Evolutionary conservation across 2,888 invertebrate species (phyloP).

Genomic region (Eupithecia subfuscata): DNA sequence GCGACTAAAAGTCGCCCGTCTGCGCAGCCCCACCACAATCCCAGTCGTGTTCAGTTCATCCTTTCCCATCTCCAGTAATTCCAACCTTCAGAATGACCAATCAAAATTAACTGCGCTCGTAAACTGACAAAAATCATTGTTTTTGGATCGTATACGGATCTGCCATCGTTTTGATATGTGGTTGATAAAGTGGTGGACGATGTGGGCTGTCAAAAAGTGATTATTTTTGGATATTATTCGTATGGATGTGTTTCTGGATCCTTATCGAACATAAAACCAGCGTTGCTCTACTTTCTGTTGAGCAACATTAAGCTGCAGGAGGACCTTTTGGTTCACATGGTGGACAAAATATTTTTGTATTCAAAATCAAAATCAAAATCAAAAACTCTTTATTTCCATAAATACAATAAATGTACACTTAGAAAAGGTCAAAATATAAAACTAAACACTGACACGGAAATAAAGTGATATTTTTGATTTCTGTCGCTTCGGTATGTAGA

Average conservation of each 20-base stretch:
- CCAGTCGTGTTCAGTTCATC: slow-evolving; percentile 33
- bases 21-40: slow-evolving; percentile 20
- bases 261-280: too few relatives aligned
- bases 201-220: background rate
- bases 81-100: slow-evolving; percentile 39
- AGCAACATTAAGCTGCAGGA: too few relatives aligned
- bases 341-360: too few relatives aligned
- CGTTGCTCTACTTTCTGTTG: too few relatives aligned
- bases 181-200: slow-evolving; percentile 5
- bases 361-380: too few relatives aligned
- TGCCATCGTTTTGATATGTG: slow-evolving; percentile 12
- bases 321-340: too few relatives aligned
- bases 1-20: slow-evolving; percentile 7
- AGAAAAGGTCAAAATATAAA: too few relatives aligned
- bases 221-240: background rate
- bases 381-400: too few relatives aligned
- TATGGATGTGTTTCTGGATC: background rate
- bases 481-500: too few relatives aligned
- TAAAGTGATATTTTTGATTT: too few relatives aligned
- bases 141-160: slow-evolving; percentile 29
- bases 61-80: slow-evolving; percentile 38
- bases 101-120: slow-evolving; percentile 43
- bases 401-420: too few relatives aligned
- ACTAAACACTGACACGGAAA: too few relatives aligned
- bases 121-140: slow-evolving; percentile 37